phyloP scores from a whole-genome alignment of 2,113 vertebrate species.

The Genyomyrus donnyi region DNA sequence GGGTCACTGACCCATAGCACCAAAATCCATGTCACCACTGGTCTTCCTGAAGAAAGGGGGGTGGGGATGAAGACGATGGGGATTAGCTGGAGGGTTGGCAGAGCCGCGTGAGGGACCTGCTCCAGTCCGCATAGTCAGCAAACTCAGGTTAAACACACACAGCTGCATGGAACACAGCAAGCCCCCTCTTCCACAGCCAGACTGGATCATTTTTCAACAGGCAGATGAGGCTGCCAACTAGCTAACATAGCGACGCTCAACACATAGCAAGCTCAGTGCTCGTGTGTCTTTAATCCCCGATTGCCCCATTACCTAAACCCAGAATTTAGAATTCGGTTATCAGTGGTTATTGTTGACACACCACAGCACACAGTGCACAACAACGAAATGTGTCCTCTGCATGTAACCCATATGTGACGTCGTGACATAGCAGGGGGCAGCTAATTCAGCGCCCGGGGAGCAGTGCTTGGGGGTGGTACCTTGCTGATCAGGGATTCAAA shows the following conservation, averaged over 20 bases:
- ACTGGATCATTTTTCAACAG: neutral
- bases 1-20: neutral
- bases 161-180: neutral
- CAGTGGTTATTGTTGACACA: too few relatives aligned
- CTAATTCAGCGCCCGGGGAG: too few relatives aligned
- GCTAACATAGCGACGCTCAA: neutral
- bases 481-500: too few relatives aligned
- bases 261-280: neutral
- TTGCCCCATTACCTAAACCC: neutral
- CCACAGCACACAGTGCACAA: too few relatives aligned
- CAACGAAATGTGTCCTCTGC: too few relatives aligned
- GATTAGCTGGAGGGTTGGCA: neutral
- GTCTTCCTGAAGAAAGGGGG: neutral
- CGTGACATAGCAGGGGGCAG: too few relatives aligned
- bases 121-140: neutral
- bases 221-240: neutral
- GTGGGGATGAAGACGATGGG: neutral
- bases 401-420: too few relatives aligned
- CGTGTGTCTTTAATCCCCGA: neutral
- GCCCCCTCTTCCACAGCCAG: neutral
- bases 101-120: neutral
- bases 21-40: neutral
- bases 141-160: neutral
- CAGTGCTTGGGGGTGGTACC: too few relatives aligned
- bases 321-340: neutral